phyloP scores from a whole-genome alignment of 2,888 invertebrate species.

The Pollenia labialis region DNA sequence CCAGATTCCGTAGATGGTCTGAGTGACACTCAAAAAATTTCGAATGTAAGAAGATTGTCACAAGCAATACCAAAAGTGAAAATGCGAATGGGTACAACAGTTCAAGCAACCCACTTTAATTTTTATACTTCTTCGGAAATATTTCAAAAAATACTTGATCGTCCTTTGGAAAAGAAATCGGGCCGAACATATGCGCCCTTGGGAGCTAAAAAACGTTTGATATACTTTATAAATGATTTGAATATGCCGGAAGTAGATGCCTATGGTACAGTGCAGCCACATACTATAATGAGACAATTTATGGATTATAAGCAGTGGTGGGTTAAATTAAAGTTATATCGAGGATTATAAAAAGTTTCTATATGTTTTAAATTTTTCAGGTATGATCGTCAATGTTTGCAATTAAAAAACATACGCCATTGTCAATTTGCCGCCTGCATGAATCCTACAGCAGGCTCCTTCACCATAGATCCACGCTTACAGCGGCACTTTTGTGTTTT shows the following conservation, averaged over 20 bases:
- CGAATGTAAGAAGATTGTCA: slow-evolving; percentile 50
- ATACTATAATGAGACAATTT: slow-evolving; percentile 96
- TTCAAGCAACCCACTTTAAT: slow-evolving; percentile 87
- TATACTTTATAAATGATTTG: slow-evolving; percentile 97
- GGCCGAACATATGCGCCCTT: slow-evolving; percentile 97
- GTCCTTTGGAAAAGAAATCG: slow-evolving; percentile 97
- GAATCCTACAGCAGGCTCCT: slow-evolving; percentile 99
- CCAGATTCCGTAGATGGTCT: slow-evolving; percentile 86
- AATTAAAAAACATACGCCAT: slow-evolving; percentile 94
- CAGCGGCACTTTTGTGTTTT: slow-evolving; percentile 95
- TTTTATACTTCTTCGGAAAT: slow-evolving; percentile 97
- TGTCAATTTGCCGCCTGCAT: slow-evolving; percentile 97
- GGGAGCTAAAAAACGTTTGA: slow-evolving; percentile 89
- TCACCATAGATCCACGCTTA: slow-evolving; percentile 95
- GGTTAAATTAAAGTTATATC: neutral
- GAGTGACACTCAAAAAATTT: slow-evolving; percentile 86
- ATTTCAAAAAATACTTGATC: slow-evolving; percentile 94
- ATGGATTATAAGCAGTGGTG: slow-evolving; percentile 97
- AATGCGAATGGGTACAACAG: slow-evolving; percentile 75
- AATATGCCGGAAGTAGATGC: slow-evolving; percentile 99
- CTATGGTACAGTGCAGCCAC: slow-evolving; percentile 98
- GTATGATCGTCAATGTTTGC: slow-evolving; percentile 91
- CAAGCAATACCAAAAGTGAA: slow-evolving; percentile 82
- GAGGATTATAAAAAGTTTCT: neutral
- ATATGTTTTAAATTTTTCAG: slow-evolving; percentile 66